These are phyloP conservation scores for Sarcoramphus papa DNA, from an alignment of 2,797 vertebrate species.

Conservation along the genomic window DNA sequence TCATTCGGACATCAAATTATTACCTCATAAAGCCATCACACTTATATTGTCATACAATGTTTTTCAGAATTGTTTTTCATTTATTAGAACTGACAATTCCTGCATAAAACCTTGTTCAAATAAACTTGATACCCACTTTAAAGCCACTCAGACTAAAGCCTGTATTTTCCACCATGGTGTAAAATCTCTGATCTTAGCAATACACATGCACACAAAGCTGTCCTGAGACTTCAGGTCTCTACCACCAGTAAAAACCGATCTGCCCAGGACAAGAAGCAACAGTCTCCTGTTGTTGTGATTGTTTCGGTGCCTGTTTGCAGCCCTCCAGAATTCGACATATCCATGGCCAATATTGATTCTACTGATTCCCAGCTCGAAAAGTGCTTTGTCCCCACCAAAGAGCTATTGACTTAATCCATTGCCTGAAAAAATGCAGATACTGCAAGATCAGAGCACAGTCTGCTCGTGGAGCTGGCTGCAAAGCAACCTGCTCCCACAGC, in stretches of 20 bases:
- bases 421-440: background rate
- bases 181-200: background rate
- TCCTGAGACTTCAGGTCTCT: background rate
- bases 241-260: background rate
- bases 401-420: background rate
- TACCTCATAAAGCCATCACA: background rate
- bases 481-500: background rate
- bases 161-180: background rate
- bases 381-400: background rate
- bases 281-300: background rate
- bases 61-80: background rate
- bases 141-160: background rate
- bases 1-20: background rate
- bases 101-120: background rate
- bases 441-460: background rate
- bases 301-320: background rate
- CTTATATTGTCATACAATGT: background rate
- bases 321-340: background rate
- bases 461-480: background rate
- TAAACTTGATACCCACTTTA: background rate
- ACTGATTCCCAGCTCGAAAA: background rate
- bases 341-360: background rate
- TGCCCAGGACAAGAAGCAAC: background rate
- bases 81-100: background rate
- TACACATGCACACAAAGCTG: background rate